Evolutionary conservation across 2,113 vertebrate genomes (phyloP), one percentile per base, ranked within the genome.

Genomic region (Phodopus roborovskii): DNA sequence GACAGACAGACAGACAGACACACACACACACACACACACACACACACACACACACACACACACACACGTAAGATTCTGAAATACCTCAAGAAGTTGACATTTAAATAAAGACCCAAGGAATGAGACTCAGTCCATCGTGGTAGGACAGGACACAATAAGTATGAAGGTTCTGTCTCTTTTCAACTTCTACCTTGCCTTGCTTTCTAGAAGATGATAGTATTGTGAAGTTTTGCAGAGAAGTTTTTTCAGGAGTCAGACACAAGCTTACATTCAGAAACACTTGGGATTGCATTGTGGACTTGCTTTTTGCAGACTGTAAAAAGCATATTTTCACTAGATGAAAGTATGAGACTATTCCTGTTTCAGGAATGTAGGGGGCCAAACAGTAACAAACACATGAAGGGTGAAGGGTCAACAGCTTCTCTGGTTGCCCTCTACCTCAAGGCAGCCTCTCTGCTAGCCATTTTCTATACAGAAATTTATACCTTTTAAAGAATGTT

Each of bases 131-230:
- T 10, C 42, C 45, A 17, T 36, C n/a, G 16, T 42, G 62, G 39
- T 77, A 73, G 58, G 28, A 39, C 58, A 84, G 58, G 75, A 26
- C 79, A 53, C 33, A 84, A 70, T 50, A 62, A 73, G 75, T 10
- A 39, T 20, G 83, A 78, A 95, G 39, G 33, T 6, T 95, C 42
- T 39, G 50, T 77, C 50, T 95, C 83, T 92, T 78, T 79, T 60
- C 64, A 68, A 3, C 56, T 75, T 93, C 60, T 58, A 48, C 42
- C 39, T 66, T 48, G 58, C 30, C 42, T 33, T 20, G 83, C 36
- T 60, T 48, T 85, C 62, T 33, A 30, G 66, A 88, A 62, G 83
- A 45, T 56, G 50, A 50, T n/a, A 10, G 15, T 13, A 13, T 75
- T 88, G 70, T 84, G n/a, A 81, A 50, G 70, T 56, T 58, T 20